Percentiles rank a stretch among this genome's conserved stretches.
These are phyloP conservation scores for Telenomus remus DNA, from an alignment of 1,140 invertebrate genomes.

Conservation along the genomic window DNA sequence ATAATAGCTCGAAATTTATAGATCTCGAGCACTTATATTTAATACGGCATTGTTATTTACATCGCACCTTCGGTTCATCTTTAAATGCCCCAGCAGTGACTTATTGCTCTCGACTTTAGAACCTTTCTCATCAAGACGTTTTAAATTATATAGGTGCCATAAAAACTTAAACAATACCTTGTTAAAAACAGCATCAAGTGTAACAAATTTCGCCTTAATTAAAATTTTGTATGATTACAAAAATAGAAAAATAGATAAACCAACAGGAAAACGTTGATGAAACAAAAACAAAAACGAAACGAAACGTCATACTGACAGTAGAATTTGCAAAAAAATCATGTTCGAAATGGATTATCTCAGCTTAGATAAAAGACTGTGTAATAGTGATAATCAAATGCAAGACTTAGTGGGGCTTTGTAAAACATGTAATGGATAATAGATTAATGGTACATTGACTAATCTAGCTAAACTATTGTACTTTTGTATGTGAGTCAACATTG, in stretches of 20 bases:
- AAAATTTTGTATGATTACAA: too few relatives aligned
- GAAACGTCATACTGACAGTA: too few relatives aligned
- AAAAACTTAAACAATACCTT: conserved; percentile 3
- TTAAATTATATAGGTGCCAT: conserved; percentile 5
- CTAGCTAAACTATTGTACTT: conserved; percentile 2
- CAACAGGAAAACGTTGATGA: too few relatives aligned
- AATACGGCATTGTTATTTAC: conserved; percentile 44
- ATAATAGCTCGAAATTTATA: conserved; percentile 36
- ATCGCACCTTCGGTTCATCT: conserved; percentile 14
- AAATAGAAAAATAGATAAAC: too few relatives aligned
- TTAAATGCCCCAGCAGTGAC: conserved; percentile 4
- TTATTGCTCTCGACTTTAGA: background rate
- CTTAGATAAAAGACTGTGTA: too few relatives aligned
- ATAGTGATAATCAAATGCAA: background rate
- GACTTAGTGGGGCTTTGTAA: conserved; percentile 2
- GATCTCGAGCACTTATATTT: conserved; percentile 30
- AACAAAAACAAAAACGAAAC: too few relatives aligned
- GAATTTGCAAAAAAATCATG: too few relatives aligned
- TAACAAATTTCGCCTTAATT: too few relatives aligned
- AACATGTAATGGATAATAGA: conserved; percentile 5
- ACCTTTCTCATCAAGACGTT: too few relatives aligned
- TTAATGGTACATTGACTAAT: conserved; percentile 9
- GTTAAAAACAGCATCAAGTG: too few relatives aligned
- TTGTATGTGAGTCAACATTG: conserved; percentile 4
- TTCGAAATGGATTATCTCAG: too few relatives aligned